Percentiles rank a stretch among this genome's conserved stretches.
Conservation (phyloP, 1,140 invertebrate species). For the Uloborus diversus region DNA sequence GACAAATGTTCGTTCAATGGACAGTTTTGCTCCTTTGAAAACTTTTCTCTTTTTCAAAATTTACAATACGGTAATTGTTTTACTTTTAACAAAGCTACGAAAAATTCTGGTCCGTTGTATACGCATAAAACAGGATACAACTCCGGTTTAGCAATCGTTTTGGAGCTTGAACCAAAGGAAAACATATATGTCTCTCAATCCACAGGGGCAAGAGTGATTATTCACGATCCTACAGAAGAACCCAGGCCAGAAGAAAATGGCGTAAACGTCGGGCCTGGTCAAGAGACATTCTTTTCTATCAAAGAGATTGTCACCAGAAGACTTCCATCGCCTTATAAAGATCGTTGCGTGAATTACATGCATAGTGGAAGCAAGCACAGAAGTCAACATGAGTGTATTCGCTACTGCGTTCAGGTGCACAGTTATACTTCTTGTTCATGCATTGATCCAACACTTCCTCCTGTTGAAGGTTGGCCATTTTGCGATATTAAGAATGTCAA, state of each 20-base stretch:
- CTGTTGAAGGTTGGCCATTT: background rate
- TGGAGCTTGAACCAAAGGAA: background rate
- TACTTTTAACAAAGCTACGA: background rate
- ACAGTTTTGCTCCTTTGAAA: background rate
- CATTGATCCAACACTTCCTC: background rate
- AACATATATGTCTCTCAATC: background rate
- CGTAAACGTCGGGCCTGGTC: conserved; percentile 1
- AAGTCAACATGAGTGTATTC: background rate
- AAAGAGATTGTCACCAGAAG: background rate
- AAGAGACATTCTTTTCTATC: conserved; percentile 14
- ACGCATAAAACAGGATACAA: background rate
- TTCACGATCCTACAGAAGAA: conserved; percentile 1
- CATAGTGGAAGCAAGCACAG: background rate
- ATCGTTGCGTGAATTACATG: conserved; percentile 6
- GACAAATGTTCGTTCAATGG: background rate
- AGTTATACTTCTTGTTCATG: background rate
- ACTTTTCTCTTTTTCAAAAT: background rate
- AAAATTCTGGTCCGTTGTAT: background rate
- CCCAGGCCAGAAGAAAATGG: conserved; percentile 25
- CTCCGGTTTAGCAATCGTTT: background rate
- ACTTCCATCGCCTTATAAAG: conserved; percentile 15
- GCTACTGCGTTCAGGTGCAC: background rate
- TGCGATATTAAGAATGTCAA: conserved; percentile 14
- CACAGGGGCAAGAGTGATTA: background rate
- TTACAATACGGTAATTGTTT: conserved; percentile 21